A percentile compares a stretch with the other conserved stretches of the same genome.
Conservation (phyloP, 1,140 invertebrate species). For the Sitobion miscanthi region DNA sequence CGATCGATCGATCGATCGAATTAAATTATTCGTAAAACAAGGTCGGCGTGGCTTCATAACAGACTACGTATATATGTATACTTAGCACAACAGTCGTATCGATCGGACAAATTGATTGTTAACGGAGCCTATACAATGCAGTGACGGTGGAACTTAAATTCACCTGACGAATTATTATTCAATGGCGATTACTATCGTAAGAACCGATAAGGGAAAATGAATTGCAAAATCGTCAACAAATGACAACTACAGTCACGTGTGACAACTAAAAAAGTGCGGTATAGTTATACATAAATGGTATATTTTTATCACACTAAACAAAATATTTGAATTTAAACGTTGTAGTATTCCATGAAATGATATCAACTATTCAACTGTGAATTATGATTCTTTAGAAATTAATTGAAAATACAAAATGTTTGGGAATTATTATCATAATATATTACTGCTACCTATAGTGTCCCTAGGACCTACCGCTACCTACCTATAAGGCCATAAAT, state of each 20-base stretch:
- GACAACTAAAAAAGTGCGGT: not conserved
- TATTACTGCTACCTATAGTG: no score
- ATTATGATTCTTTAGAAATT: not conserved
- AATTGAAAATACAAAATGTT: not conserved
- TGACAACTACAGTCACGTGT: not conserved
- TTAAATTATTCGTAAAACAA: constrained; percentile 53
- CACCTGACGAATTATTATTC: constrained; percentile 35
- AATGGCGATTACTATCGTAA: constrained; percentile 20
- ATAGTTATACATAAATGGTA: not conserved
- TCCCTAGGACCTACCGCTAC: not conserved
- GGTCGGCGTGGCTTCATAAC: not conserved
- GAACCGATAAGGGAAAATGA: not conserved
- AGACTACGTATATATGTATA: not conserved
- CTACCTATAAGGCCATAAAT: not conserved
- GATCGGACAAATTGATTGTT: constrained; percentile 42
- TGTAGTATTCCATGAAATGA: not conserved
- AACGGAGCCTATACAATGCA: not conserved
- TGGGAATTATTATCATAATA: not conserved
- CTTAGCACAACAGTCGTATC: constrained; percentile 32
- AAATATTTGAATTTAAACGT: not conserved
- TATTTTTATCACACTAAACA: not conserved
- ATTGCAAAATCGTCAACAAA: constrained; percentile 36
- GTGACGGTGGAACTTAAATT: not conserved
- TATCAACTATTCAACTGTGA: not conserved
- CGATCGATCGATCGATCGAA: constrained; percentile 4